phyloP scores from a whole-genome alignment of 2,888 invertebrate species.

The Ormia ochracea region DNA sequence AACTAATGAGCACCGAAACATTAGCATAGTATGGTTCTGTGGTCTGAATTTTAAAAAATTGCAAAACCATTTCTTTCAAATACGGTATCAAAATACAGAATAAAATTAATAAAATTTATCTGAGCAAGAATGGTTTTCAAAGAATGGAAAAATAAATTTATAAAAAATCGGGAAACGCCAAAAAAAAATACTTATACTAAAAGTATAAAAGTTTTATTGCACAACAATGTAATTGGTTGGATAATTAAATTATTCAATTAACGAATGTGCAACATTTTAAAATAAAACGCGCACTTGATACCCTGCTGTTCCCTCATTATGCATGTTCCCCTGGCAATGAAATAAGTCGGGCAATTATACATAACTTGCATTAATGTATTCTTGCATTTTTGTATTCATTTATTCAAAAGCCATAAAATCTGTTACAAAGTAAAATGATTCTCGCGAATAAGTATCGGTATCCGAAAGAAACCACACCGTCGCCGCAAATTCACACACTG shows the following conservation, averaged over 20 bases:
- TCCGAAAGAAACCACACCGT: slow-evolving; percentile 3
- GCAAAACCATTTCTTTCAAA: too few relatives aligned
- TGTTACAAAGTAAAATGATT: slow-evolving; percentile 33
- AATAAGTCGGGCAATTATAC: not conserved
- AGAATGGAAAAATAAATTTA: too few relatives aligned
- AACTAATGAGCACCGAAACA: too few relatives aligned
- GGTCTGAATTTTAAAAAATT: too few relatives aligned
- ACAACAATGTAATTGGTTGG: too few relatives aligned
- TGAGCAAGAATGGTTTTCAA: too few relatives aligned
- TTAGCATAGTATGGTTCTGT: too few relatives aligned
- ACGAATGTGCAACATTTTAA: not conserved
- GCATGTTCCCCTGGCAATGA: not conserved
- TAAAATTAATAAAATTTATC: too few relatives aligned
- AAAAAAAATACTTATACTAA: too few relatives aligned
- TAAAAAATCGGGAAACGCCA: too few relatives aligned
- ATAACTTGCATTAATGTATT: slow-evolving; percentile 27
- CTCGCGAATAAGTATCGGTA: slow-evolving; percentile 14
- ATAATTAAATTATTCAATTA: not conserved
- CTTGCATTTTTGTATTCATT: not conserved
- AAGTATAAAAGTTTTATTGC: too few relatives aligned
- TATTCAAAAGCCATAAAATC: slow-evolving; percentile 29
- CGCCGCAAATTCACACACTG: slow-evolving; percentile 1
- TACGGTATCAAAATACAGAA: too few relatives aligned
- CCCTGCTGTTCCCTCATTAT: not conserved
- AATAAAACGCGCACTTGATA: not conserved